phyloP scores from a whole-genome alignment of 2,888 invertebrate species.

The Athalia cordata region DNA sequence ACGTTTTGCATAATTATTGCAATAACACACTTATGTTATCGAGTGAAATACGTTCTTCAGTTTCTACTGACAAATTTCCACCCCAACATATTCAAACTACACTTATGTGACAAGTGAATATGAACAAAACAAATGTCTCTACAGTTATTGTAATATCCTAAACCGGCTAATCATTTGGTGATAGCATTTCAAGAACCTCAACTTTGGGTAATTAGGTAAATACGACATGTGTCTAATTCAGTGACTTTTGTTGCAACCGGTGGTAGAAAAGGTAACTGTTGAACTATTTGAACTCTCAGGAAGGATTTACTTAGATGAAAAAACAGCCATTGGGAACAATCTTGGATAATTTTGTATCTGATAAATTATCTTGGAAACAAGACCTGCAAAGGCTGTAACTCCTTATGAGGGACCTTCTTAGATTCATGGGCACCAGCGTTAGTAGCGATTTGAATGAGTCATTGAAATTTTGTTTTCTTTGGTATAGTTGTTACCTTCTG shows the following conservation, averaged over 20 bases:
- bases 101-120: neutral
- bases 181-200: conserved; percentile 1
- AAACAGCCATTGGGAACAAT: no score
- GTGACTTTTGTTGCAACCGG: neutral
- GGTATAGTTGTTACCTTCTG: conserved; percentile 69
- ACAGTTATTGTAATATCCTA: neutral
- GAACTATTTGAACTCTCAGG: neutral
- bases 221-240: neutral
- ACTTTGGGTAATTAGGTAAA: neutral
- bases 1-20: conserved; percentile 13
- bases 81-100: conserved; percentile 5
- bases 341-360: no score
- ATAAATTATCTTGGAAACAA: no score
- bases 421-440: conserved; percentile 34
- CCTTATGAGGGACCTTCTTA: neutral
- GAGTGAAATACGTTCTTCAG: neutral
- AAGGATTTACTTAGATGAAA: neutral
- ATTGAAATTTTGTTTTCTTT: conserved; percentile 62
- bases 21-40: conserved; percentile 7
- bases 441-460: conserved; percentile 30
- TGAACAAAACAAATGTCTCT: neutral
- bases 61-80: conserved; percentile 8
- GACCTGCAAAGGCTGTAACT: no score
- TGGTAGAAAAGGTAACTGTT: neutral
- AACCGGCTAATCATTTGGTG: conserved; percentile 1